A percentile compares a stretch with the other conserved stretches of the same genome.
Evolutionary conservation across 2,888 invertebrate species (phyloP).

Genomic region (Tetanocera ferruginea): DNA sequence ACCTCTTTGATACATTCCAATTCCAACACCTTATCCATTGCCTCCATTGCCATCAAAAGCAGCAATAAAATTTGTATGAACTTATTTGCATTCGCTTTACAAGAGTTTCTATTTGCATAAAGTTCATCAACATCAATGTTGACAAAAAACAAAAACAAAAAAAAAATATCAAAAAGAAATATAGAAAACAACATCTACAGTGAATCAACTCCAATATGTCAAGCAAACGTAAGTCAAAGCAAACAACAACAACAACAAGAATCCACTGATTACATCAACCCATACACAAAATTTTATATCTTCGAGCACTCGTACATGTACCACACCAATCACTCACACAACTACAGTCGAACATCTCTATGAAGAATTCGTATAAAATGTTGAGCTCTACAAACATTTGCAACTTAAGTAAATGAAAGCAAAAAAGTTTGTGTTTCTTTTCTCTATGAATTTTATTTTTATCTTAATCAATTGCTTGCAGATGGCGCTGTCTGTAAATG

Average conservation of each 20-base stretch:
- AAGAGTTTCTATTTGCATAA: slow-evolving; percentile 63
- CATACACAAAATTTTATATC: background rate
- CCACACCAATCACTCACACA: background rate
- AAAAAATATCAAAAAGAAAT: no score
- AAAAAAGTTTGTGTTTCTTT: background rate
- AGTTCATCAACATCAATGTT: slow-evolving; percentile 53
- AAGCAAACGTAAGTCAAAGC: slow-evolving; percentile 20
- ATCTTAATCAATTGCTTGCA: slow-evolving; percentile 20
- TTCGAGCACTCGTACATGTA: background rate
- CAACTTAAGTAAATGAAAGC: slow-evolving; percentile 31
- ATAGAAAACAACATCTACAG: background rate
- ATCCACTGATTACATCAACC: background rate
- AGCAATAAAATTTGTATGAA: slow-evolving; percentile 64
- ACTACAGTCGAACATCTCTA: background rate
- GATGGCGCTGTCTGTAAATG: slow-evolving; percentile 5
- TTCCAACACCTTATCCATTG: background rate
- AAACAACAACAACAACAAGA: background rate
- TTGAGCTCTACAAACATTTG: slow-evolving; percentile 21
- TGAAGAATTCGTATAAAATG: slow-evolving; percentile 16
- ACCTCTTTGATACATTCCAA: background rate
- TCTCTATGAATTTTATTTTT: background rate
- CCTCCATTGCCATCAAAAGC: background rate
- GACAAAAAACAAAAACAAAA: background rate
- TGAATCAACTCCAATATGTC: slow-evolving; percentile 20
- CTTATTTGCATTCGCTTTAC: slow-evolving; percentile 62